Conservation (phyloP, 2,113 vertebrate species). For the Taurulus bubalis region DNA sequence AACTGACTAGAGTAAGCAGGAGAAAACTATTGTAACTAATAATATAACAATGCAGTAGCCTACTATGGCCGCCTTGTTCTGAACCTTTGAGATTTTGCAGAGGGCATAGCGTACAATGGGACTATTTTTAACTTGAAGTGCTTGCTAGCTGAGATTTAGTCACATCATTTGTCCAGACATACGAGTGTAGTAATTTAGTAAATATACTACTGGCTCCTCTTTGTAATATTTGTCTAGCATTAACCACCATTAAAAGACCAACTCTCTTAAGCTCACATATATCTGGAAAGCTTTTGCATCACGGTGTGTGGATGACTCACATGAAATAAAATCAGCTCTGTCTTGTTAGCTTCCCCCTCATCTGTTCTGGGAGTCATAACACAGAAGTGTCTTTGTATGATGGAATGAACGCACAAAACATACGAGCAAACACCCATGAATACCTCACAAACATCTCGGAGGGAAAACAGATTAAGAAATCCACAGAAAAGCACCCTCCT, state of each 20-base stretch:
- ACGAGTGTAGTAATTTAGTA: neutral
- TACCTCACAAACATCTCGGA: slow-evolving; percentile 26
- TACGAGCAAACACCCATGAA: slow-evolving; percentile 12
- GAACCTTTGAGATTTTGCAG: neutral
- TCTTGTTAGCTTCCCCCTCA: neutral
- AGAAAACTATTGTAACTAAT: neutral
- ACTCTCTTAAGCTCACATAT: neutral
- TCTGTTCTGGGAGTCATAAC: slow-evolving; percentile 25
- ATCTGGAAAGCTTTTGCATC: slow-evolving; percentile 10
- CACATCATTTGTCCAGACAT: neutral
- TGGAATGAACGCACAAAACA: slow-evolving; percentile 31
- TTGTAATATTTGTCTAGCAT: neutral
- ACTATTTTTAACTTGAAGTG: neutral
- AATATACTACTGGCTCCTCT: slow-evolving; percentile 11
- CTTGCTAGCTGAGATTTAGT: neutral
- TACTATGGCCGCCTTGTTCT: neutral
- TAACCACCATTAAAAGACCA: neutral
- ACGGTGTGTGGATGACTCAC: neutral
- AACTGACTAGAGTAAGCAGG: neutral
- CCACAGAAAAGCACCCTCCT: slow-evolving; percentile 11
- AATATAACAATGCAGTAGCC: neutral
- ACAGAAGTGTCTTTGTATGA: slow-evolving; percentile 31
- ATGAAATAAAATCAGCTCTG: slow-evolving; percentile 1
- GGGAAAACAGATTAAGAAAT: slow-evolving; percentile 10
- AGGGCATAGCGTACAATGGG: neutral